Conservation (phyloP, 2,797 vertebrate species). For the Capromys pilorides region DNA sequence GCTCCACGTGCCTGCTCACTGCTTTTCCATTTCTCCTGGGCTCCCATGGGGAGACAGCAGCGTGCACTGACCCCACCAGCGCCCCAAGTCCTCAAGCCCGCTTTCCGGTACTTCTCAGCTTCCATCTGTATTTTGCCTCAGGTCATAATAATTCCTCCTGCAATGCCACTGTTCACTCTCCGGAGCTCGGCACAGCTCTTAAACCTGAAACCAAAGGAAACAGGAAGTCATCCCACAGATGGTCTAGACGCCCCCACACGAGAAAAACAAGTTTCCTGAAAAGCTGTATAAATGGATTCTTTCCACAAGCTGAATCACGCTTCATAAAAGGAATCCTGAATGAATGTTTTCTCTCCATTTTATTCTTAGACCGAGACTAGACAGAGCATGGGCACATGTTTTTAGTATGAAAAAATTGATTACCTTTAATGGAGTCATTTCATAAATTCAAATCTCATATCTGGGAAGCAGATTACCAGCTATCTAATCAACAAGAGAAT, state of each 20-base stretch:
- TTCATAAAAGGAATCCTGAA: not conserved
- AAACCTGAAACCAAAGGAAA: conserved; percentile 37
- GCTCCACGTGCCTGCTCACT: not conserved
- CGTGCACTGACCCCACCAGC: not conserved
- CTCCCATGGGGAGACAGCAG: conserved; percentile 1
- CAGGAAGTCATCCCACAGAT: conserved; percentile 56
- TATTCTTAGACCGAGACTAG: not conserved
- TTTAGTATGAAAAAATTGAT: conserved; percentile 23
- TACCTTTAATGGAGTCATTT: conserved; percentile 32
- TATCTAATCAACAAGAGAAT: not conserved
- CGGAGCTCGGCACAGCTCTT: not conserved
- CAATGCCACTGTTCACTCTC: not conserved
- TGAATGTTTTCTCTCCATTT: not conserved
- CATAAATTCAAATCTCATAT: conserved; percentile 22
- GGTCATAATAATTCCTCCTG: conserved; percentile 11
- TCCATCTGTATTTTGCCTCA: conserved; percentile 35
- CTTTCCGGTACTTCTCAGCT: conserved; percentile 49
- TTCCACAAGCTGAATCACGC: conserved; percentile 20
- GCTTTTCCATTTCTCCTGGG: conserved; percentile 3
- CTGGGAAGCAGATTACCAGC: conserved; percentile 5
- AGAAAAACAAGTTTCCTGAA: conserved; percentile 30
- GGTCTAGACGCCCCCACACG: not conserved
- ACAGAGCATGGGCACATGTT: conserved; percentile 10
- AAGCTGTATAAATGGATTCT: conserved; percentile 33
- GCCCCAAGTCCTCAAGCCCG: not conserved